Conservation (phyloP, 2,113 vertebrate genomes). For the Miniopterus natalensis region DNA sequence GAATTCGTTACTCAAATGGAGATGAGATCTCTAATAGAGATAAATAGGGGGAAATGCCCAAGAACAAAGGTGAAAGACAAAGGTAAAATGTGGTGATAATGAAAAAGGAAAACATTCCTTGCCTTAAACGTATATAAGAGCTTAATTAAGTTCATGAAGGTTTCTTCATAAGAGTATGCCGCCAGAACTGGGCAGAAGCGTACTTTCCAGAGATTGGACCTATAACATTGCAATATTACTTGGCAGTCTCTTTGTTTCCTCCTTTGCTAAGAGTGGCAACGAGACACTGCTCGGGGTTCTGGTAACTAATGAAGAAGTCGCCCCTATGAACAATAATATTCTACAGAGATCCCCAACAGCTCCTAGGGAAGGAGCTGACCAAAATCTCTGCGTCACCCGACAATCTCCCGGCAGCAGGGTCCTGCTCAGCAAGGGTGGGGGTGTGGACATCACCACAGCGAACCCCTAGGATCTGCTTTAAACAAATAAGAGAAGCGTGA, state of each 20-base stretch:
- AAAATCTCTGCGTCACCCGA: not conserved
- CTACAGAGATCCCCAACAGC: not conserved
- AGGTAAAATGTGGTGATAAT: not conserved
- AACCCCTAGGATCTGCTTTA: not conserved
- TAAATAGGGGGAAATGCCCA: not conserved
- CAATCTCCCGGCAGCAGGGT: not conserved
- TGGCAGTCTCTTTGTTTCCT: not conserved
- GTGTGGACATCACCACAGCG: not conserved
- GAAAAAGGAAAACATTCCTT: not conserved
- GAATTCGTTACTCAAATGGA: not conserved
- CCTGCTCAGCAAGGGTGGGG: not conserved
- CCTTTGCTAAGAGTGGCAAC: not conserved
- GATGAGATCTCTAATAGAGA: not conserved
- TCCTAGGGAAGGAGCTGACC: not conserved
- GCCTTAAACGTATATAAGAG: not conserved
- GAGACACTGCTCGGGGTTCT: not conserved
- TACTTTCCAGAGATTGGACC: not conserved
- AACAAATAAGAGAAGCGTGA: not conserved
- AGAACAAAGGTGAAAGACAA: not conserved
- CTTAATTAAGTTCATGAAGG: not conserved
- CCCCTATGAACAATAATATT: not conserved
- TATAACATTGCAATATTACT: not conserved
- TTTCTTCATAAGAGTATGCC: not conserved
- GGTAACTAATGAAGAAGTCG: not conserved
- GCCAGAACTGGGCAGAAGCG: not conserved